Evolutionary conservation across 1,140 invertebrate species (phyloP), one percentile per base, ranked within the genome.

Genomic region (Subanguina moxae): DNA sequence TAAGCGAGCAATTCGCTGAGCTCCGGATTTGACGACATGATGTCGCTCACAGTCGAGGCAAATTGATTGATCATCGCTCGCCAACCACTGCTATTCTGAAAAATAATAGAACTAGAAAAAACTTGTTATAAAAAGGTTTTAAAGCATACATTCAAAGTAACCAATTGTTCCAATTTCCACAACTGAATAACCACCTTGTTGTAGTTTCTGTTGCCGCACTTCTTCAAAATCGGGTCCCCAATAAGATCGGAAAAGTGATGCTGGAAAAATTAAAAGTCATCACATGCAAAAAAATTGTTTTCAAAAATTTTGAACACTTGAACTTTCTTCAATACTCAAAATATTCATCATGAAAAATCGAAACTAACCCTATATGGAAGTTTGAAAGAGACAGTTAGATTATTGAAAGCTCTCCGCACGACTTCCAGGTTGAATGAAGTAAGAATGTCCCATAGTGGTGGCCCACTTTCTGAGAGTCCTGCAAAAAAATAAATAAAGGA

Each of bases 91-190:
- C n/a, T 21, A 38, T 28, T 56, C 28, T 56, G 52, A 56, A 28
- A 56, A 23, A 5, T 23, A 46, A 15, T 56, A 56, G 13, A 56
- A 23, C 13, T 23, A 56, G n/a, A n/a, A n/a, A n/a, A n/a, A n/a
- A n/a, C n/a, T n/a, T n/a, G n/a, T n/a, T n/a, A n/a, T n/a, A n/a
- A 11, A 38, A 38, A 38, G 11, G 11, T 38, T 38, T 52, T 5
- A 52, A 52, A 21, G 8, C 48, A 3, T 69, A 69, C 67, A 7
- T 71, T 56, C 17, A 69, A 23, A 21, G 38, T 48, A 52, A 67
- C 69, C n/a, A 71, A 30, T 38, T 71, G 69, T 64, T 71, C 67
- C 69, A 71, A 28, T 42, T 71, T 71, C 67, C 69, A 70, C 21
- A 71, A n/a, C 19, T 61, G 61, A 21, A 64, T 15, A 5, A 64